Conservation (phyloP, 2,113 vertebrate genomes). For the Xenotilapia leptura region DNA sequence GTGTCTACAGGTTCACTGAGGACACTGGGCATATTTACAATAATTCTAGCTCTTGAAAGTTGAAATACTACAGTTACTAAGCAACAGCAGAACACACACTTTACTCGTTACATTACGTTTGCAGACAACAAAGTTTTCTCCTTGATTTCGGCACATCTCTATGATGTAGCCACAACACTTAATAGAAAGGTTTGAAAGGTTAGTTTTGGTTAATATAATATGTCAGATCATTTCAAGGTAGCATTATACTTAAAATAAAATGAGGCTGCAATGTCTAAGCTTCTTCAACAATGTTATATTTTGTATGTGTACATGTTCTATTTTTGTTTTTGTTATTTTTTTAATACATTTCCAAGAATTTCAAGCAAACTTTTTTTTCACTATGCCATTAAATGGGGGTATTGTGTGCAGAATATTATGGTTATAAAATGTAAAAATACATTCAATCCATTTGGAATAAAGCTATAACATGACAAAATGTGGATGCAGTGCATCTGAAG, state of each 20-base stretch:
- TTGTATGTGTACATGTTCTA: background rate
- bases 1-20: background rate
- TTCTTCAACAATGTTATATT: background rate
- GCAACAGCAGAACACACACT: background rate
- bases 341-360: background rate
- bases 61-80: background rate
- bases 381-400: background rate
- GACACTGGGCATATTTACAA: background rate
- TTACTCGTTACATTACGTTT: background rate
- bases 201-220: background rate
- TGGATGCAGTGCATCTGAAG: background rate
- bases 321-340: background rate
- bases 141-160: background rate
- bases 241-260: background rate
- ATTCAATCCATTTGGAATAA: background rate
- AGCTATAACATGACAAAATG: background rate
- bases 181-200: background rate
- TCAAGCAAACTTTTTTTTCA: background rate
- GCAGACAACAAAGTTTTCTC: background rate
- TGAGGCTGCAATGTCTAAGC: background rate
- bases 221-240: background rate
- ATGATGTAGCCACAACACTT: background rate
- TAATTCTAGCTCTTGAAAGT: background rate
- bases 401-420: background rate
- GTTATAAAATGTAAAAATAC: background rate